phyloP scores from a whole-genome alignment of 2,113 vertebrate genomes.

The Nothoprocta perdicaria region DNA sequence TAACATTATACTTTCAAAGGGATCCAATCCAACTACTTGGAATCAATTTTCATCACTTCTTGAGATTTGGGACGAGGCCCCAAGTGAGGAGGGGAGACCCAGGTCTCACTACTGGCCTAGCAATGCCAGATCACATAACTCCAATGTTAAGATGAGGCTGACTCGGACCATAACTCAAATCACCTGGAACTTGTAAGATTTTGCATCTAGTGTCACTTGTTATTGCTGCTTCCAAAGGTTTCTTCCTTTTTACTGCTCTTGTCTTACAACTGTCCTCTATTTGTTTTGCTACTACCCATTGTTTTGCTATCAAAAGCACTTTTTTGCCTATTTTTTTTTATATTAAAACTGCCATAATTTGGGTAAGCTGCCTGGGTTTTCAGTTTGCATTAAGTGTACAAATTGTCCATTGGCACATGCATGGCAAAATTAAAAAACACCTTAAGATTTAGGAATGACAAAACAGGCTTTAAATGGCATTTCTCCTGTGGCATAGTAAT shows the following conservation, averaged over 20 bases:
- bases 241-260: background rate
- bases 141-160: background rate
- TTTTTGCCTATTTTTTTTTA: background rate
- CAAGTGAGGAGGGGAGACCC: background rate
- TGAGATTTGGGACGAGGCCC: background rate
- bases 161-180: conserved; percentile 17
- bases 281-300: background rate
- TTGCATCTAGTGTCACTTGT: background rate
- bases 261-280: background rate
- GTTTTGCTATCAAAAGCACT: background rate
- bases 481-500: conserved; percentile 8
- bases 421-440: background rate
- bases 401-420: conserved; percentile 1
- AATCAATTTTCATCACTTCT: background rate
- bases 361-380: background rate
- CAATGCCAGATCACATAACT: background rate
- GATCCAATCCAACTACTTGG: background rate
- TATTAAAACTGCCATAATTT: background rate
- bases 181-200: background rate
- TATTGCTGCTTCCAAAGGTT: background rate
- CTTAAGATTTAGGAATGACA: conserved; percentile 10
- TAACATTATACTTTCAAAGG: background rate
- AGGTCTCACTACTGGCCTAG: background rate
- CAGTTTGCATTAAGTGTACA: background rate
- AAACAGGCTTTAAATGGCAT: conserved; percentile 19